Evolutionary conservation across 1,140 invertebrate species (phyloP), one percentile per base, ranked within the genome.

Genomic region (Habropoda laboriosa): DNA sequence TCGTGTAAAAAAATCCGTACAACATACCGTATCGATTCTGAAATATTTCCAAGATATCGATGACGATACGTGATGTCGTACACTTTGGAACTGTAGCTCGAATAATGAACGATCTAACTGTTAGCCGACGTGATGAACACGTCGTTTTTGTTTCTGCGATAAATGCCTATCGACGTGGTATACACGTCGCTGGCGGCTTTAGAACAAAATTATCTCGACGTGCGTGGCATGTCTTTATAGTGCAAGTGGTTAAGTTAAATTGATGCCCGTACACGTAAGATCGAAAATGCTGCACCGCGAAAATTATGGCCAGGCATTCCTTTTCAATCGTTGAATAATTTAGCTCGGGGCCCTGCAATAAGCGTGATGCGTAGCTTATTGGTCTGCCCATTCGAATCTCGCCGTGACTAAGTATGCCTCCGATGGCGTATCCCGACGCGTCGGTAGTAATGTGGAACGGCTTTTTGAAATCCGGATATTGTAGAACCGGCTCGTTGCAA

Each of bases 161-260:
- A 66, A 66, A 47, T 67, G 47, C 74, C 45, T 76, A 67, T 47
- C 63, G 74, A 76, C 38, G 63, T 76, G 53, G 60, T 64, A 42
- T 55, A 42, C 58, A 76, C 30, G 72, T 63, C 60, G 72, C 30
- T 49, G 47, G 24, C 47, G 30, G 35, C 42, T 74, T 63, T 51
- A 60, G 12, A 53, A 53, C 47, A 55, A 64, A 51, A 74, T n/a
- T 35, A 74, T 74, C 47, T 61, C 58, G 72, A 63, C 58, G 60
- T 74, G 60, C 60, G 60, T 63, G 58, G 72, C 47, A 63, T 60
- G 72, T 74, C 58, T 74, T 63, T 74, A 21, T 40, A 63, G 71
- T 45, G 58, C 71, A 74, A 74, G 72, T 74, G 60, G 72, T 74
- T 74, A 74, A 71, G n/a, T n/a, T n/a, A n/a, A n/a, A n/a, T n/a